Percentiles rank a stretch among this genome's conserved stretches.
Conservation (phyloP, 1,140 invertebrate species). For the Heliothis virescens region DNA sequence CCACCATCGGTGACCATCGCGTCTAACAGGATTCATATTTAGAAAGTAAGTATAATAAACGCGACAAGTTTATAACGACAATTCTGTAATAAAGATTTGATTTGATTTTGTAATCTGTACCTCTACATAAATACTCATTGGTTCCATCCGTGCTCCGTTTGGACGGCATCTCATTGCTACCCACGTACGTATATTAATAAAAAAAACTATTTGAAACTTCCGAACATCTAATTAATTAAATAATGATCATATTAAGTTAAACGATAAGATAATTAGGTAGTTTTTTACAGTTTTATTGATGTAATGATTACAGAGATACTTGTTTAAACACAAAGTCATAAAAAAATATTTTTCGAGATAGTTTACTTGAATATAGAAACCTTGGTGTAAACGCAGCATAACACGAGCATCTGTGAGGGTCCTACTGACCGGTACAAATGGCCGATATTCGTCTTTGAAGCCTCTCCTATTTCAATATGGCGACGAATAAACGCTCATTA, state of each 20-base stretch:
- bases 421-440: conserved; percentile 64
- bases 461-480: conserved; percentile 63
- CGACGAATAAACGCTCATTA: conserved; percentile 30
- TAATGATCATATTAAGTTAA: neutral
- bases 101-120: conserved; percentile 8
- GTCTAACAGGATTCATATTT: neutral
- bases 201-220: neutral
- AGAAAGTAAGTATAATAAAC: neutral
- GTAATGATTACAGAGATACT: neutral
- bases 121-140: neutral
- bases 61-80: conserved; percentile 2
- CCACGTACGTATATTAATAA: neutral
- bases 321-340: neutral
- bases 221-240: neutral
- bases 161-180: neutral
- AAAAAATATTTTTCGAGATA: neutral
- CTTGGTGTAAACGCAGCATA: conserved; percentile 33
- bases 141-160: neutral
- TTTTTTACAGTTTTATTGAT: too few relatives aligned
- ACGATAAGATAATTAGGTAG: neutral
- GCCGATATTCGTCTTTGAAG: conserved; percentile 59
- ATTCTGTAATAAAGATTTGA: neutral
- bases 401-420: conserved; percentile 33
- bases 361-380: neutral
- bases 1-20: neutral